phyloP scores from a whole-genome alignment of 1,140 invertebrate genomes.

The Drosophila hydei region DNA sequence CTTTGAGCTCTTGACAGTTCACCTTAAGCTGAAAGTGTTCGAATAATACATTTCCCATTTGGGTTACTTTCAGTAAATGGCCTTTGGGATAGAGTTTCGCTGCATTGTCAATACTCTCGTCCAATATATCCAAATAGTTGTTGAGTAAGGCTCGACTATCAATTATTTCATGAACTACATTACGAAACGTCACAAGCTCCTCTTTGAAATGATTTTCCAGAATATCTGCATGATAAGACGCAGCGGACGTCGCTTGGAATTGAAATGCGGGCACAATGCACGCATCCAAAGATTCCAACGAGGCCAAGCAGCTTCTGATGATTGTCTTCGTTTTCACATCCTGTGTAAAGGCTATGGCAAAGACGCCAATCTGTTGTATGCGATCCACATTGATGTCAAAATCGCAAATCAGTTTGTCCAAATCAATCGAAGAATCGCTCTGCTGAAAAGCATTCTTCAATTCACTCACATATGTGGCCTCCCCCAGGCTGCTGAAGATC shows the following conservation, averaged over 20 bases:
- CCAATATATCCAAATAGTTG: conserved; percentile 65
- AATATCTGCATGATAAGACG: conserved; percentile 49
- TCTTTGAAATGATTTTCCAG: conserved; percentile 73
- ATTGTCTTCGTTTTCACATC: conserved; percentile 72
- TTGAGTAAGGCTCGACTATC: conserved; percentile 64
- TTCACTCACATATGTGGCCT: conserved; percentile 52
- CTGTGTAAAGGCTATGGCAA: conserved; percentile 70
- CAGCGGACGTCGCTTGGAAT: conserved; percentile 19
- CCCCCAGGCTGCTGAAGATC: conserved; percentile 57
- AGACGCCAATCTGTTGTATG: conserved; percentile 74
- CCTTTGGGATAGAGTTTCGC: conserved; percentile 36
- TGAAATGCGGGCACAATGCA: conserved; percentile 70
- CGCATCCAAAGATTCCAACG: conserved; percentile 71
- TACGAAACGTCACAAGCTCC: conserved; percentile 66
- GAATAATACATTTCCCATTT: conserved; percentile 64
- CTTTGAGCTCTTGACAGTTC: conserved; percentile 47
- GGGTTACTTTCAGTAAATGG: conserved; percentile 32
- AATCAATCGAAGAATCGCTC: neutral
- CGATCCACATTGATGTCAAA: conserved; percentile 76
- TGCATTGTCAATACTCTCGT: conserved; percentile 31
- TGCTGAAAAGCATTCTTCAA: conserved; percentile 38
- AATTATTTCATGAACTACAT: conserved; percentile 72
- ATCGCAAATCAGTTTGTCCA: conserved; percentile 53
- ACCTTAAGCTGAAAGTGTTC: conserved; percentile 62
- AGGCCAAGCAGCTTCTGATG: conserved; percentile 73